phyloP scores from a whole-genome alignment of 2,113 vertebrate genomes.

The Tenrec ecaudatus region DNA sequence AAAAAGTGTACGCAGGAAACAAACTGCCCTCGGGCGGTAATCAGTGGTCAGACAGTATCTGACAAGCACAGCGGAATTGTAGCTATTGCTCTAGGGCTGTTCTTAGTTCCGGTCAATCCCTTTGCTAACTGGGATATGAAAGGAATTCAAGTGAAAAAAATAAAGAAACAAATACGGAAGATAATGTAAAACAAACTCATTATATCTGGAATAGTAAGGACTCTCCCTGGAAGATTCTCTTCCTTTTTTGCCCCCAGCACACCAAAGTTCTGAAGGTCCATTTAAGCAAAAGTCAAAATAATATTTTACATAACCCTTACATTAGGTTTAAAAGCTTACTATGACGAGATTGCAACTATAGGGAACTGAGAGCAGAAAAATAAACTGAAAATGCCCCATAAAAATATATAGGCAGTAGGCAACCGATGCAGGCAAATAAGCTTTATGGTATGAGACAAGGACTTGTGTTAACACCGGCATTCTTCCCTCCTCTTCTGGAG shows the following conservation, averaged over 20 bases:
- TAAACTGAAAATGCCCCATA: constrained; percentile 27
- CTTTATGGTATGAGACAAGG: neutral
- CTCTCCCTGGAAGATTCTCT: constrained; percentile 49
- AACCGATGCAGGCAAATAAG: constrained; percentile 35
- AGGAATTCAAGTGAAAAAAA: constrained; percentile 73
- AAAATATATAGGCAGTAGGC: constrained; percentile 54
- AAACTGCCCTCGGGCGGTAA: constrained; percentile 71
- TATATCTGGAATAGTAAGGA: constrained; percentile 72
- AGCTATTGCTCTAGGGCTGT: constrained; percentile 68
- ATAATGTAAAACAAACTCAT: constrained; percentile 73
- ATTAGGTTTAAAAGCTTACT: constrained; percentile 39
- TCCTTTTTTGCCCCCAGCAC: constrained; percentile 41
- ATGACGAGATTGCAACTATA: constrained; percentile 6
- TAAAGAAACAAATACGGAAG: constrained; percentile 6
- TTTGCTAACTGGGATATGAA: constrained; percentile 79
- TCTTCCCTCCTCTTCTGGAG: neutral
- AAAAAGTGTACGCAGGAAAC: constrained; percentile 75
- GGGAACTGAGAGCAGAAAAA: constrained; percentile 34
- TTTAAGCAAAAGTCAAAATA: constrained; percentile 68
- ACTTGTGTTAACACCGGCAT: neutral
- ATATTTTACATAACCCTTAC: constrained; percentile 70
- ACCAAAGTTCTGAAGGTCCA: constrained; percentile 34
- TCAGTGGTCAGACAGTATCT: constrained; percentile 81
- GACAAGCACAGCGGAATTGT: constrained; percentile 79
- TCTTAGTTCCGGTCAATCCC: constrained; percentile 81